Conservation (phyloP, 2,113 vertebrate genomes). For the Bungarus multicinctus region DNA sequence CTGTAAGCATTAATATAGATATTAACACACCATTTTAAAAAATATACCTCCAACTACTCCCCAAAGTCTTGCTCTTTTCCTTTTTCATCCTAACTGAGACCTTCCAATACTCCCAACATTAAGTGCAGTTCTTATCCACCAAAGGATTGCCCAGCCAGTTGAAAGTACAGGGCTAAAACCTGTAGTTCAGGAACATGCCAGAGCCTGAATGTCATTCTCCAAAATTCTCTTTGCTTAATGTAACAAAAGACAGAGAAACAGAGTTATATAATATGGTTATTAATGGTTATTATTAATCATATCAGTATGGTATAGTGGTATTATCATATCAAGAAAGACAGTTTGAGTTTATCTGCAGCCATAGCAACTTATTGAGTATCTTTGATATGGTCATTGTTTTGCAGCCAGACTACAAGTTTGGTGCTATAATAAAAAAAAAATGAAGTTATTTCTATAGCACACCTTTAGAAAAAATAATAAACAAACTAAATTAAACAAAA, state of each 20-base stretch:
- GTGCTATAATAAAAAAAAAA: neutral
- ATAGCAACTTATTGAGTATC: neutral
- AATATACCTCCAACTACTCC: neutral
- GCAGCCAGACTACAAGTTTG: neutral
- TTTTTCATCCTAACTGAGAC: neutral
- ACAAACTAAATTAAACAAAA: neutral
- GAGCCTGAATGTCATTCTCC: neutral
- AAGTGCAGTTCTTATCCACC: neutral
- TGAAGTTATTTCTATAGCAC: neutral
- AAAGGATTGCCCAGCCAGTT: neutral
- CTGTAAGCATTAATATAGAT: neutral
- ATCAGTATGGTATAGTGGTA: neutral
- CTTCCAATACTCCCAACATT: neutral
- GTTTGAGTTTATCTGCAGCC: neutral
- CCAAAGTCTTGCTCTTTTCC: neutral
- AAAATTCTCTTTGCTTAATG: neutral
- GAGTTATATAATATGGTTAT: neutral
- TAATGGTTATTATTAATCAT: too few species aligned
- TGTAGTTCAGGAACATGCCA: neutral
- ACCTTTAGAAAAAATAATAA: neutral
- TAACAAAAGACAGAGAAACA: neutral
- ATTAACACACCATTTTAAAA: neutral
- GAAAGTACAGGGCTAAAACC: neutral
- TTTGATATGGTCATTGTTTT: neutral
- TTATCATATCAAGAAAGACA: neutral